Percentiles rank a stretch among this genome's conserved stretches.
Conservation (phyloP, 1,140 invertebrate species). For the Sinella curviseta region DNA sequence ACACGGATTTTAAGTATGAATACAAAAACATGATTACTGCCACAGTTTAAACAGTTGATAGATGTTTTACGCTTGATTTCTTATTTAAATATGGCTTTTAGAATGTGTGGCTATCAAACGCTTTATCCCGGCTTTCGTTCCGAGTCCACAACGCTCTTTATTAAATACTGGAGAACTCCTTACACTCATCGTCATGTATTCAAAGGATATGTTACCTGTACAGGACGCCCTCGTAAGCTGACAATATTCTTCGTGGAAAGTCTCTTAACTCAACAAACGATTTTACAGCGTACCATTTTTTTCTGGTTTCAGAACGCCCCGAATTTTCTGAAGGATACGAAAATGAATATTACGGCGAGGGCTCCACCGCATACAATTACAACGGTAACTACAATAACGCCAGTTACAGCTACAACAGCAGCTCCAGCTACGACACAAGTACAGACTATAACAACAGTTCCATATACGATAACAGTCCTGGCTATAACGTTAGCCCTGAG, state of each 20-base stretch:
- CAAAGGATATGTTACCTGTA: constrained; percentile 12
- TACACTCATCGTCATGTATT: constrained; percentile 2
- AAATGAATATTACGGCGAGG: too few species aligned
- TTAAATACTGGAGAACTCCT: neutral
- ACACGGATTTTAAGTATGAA: neutral
- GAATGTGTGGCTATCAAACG: neutral
- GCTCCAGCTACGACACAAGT: too few species aligned
- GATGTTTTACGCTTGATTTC: neutral
- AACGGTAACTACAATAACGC: too few species aligned
- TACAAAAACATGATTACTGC: neutral
- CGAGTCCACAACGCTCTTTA: neutral
- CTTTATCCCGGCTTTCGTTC: neutral
- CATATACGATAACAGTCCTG: too few species aligned
- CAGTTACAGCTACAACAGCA: too few species aligned
- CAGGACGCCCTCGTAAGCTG: neutral
- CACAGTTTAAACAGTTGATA: neutral
- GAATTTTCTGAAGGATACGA: too few species aligned
- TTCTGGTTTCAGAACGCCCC: too few species aligned
- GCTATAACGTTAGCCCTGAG: too few species aligned
- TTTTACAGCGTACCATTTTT: too few species aligned
- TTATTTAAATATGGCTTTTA: neutral
- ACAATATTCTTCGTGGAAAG: neutral
- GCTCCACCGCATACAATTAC: too few species aligned
- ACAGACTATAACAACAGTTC: too few species aligned
- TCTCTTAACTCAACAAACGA: too few species aligned